Percentiles rank a stretch among this genome's conserved stretches.
Conservation (phyloP, 2,888 invertebrate species). For the Lasioglossum villosulum region DNA sequence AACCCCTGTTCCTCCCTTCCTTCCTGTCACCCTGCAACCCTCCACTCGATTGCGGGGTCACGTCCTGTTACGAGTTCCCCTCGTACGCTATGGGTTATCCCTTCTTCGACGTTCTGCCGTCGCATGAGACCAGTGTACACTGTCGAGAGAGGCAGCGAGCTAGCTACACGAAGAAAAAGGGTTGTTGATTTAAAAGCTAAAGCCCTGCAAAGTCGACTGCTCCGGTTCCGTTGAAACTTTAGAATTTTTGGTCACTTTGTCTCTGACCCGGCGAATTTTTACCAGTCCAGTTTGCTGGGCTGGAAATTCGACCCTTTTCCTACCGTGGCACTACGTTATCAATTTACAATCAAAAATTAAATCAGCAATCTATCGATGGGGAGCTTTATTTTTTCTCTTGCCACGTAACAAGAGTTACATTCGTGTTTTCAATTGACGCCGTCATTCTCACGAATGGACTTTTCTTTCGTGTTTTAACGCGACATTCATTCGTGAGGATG, state of each 20-base stretch:
- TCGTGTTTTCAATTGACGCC: background rate
- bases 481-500: background rate
- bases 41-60: constrained; percentile 51
- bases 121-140: constrained; percentile 13
- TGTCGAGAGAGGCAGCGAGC: background rate
- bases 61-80: constrained; percentile 59
- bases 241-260: background rate
- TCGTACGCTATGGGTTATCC: constrained; percentile 48
- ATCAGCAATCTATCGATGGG: too few species aligned
- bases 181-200: constrained; percentile 45
- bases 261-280: background rate
- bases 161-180: background rate
- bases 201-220: background rate
- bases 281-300: background rate
- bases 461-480: background rate
- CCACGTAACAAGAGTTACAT: background rate
- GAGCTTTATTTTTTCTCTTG: background rate
- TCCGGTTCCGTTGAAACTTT: background rate
- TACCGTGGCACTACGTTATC: background rate
- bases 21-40: constrained; percentile 50
- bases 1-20: constrained; percentile 49
- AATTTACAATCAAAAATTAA: too few species aligned
- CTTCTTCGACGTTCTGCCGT: constrained; percentile 36
- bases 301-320: background rate
- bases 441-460: background rate